Conservation (phyloP, 2,888 invertebrate species). For the Galerucella pusilla region DNA sequence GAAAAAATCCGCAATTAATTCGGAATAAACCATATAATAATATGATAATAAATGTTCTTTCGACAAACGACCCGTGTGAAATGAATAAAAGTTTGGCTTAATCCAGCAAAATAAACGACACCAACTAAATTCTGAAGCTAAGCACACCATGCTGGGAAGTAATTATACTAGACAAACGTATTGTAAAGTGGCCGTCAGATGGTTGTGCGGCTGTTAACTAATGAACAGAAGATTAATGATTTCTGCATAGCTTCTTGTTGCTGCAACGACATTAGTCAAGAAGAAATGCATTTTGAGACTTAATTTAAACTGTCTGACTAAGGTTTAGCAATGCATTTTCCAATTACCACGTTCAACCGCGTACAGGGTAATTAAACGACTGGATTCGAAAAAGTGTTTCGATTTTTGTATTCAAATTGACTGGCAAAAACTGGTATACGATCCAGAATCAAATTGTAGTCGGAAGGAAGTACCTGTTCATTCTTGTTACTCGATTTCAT, state of each 20-base stretch:
- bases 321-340: background rate
- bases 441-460: too few relatives aligned
- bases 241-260: constrained; percentile 9
- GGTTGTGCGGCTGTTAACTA: constrained; percentile 4
- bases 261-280: background rate
- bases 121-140: background rate
- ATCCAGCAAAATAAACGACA: background rate
- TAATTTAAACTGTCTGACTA: background rate
- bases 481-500: too few relatives aligned
- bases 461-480: too few relatives aligned
- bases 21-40: too few relatives aligned
- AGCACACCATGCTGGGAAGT: background rate
- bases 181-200: constrained; percentile 6
- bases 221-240: constrained; percentile 7
- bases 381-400: background rate
- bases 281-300: constrained; percentile 4
- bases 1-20: too few relatives aligned
- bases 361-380: background rate
- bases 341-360: background rate
- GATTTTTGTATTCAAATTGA: too few relatives aligned
- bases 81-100: constrained; percentile 2
- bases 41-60: background rate
- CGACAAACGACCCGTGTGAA: background rate
- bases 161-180: constrained; percentile 10
- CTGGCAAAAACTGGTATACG: too few relatives aligned